Conservation (phyloP, 2,888 invertebrate species). For the Polydrusus cervinus region DNA sequence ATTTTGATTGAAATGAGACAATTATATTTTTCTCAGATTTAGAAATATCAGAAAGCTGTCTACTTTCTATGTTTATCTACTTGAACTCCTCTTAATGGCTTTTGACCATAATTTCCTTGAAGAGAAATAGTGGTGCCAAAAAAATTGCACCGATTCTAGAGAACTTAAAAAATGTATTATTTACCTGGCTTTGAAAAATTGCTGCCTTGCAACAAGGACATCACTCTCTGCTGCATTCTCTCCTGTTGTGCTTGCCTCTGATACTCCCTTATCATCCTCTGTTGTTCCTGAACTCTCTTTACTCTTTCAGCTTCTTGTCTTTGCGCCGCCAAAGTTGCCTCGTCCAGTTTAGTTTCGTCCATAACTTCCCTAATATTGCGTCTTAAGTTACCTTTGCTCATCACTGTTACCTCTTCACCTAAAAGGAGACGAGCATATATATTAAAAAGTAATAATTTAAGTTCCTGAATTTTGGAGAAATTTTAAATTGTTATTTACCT, state of each 20-base stretch:
- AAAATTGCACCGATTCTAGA: too few species aligned
- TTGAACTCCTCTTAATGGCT: too few species aligned
- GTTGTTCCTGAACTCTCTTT: conserved; percentile 89
- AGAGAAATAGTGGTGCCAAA: too few species aligned
- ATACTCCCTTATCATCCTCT: conserved; percentile 86
- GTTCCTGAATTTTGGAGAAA: conserved; percentile 94
- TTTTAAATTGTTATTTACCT: conserved; percentile 78
- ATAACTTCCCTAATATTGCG: conserved; percentile 94
- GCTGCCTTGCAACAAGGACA: conserved; percentile 83
- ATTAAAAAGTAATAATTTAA: conserved; percentile 70
- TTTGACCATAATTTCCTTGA: too few species aligned
- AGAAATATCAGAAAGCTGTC: too few species aligned
- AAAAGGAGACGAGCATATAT: conserved; percentile 46
- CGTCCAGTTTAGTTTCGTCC: conserved; percentile 94
- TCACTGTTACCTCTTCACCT: conserved; percentile 62
- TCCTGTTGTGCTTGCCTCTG: conserved; percentile 86
- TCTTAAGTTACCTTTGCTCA: conserved; percentile 74
- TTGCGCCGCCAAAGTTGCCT: conserved; percentile 93
- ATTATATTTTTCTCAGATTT: too few species aligned
- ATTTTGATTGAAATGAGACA: too few species aligned
- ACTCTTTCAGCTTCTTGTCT: conserved; percentile 93
- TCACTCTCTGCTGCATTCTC: conserved; percentile 80
- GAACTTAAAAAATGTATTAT: too few species aligned
- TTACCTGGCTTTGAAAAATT: conserved; percentile 67
- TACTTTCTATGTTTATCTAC: too few species aligned